Evolutionary conservation across 2,113 vertebrate genomes (phyloP).

Genomic region (Ardeotis arabs): DNA sequence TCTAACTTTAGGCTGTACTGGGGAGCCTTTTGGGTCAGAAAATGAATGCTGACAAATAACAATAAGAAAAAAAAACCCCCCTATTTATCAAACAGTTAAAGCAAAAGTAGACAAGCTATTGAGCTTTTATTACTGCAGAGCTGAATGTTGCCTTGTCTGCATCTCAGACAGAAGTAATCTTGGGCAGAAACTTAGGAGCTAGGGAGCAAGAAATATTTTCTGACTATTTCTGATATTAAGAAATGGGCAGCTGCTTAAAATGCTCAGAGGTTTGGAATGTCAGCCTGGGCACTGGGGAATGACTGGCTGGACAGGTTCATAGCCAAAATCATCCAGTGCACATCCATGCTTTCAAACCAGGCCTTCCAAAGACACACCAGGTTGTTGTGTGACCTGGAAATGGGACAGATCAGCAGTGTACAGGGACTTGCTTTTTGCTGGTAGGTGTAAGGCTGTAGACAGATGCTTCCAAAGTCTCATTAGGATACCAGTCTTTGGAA

Average conservation of each 20-base stretch:
- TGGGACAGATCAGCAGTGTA: not conserved
- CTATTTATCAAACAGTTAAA: not conserved
- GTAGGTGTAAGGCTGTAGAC: not conserved
- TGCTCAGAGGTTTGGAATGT: not conserved
- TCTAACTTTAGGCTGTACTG: not conserved
- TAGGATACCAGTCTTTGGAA: not conserved
- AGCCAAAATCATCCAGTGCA: not conserved
- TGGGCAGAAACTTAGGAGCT: not conserved
- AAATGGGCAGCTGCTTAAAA: conserved; percentile 7
- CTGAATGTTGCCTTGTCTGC: not conserved
- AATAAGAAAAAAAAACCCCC: not conserved
- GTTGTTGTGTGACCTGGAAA: not conserved
- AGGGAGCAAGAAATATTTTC: conserved; percentile 1
- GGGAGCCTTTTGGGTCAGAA: not conserved
- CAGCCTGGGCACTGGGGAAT: not conserved
- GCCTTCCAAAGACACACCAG: not conserved
- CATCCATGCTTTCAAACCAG: not conserved
- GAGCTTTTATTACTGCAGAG: not conserved
- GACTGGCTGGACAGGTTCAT: not conserved
- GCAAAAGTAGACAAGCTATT: not conserved
- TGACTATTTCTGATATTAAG: not conserved
- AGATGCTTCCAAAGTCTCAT: not conserved
- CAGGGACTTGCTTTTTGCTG: not conserved
- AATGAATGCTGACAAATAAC: not conserved
- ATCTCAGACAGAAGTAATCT: not conserved